Evolutionary conservation across 2,888 invertebrate genomes (phyloP), one percentile per base, ranked within the genome.

Genomic region (Papilio gigon): DNA sequence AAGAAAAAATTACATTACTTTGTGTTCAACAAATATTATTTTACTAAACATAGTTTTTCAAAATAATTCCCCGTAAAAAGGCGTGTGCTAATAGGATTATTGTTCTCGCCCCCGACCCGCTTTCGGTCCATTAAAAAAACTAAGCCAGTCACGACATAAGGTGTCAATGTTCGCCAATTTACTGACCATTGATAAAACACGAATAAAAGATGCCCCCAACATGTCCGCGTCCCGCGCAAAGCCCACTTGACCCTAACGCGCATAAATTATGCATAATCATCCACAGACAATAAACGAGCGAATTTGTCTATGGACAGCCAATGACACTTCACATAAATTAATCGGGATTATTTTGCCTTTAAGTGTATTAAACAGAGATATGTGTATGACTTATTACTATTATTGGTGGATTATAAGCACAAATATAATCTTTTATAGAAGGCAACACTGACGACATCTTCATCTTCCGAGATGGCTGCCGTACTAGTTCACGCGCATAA

Each of bases 221-320:
- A 70, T 37, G 25, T 72, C 73, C 71, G 64, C 63, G 65, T 60
- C 59, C 71, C 74, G n/a, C n/a, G n/a, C n/a, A n/a, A 73, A 72
- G 84, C 78, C 85, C 86, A 89, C 89, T 91, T 91, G 91, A 90
- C 90, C 90, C 90, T 75, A 78, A 75, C 79, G 70, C 68, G 88
- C 89, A 90, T 91, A 91, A 89, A 90, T 90, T 90, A 91, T 88
- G 90, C 89, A 86, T 85, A 88, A 90, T 90, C 89, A 91, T 89
- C 82, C 76, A 74, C 73, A 75, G 70, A 75, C 78, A 77, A 70
- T 65, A 70, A 47, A 62, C 60, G 42, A 35, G 25, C 56, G 58
- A 63, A 64, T 65, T 61, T 65, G 60, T 65, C 60, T 71, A 73
- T 65, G 59, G 65, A 65, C 59, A 58, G 30, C 66, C 71, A 69